Evolutionary conservation across 2,113 vertebrate genomes (phyloP).

Genomic region (Anolis sagrei): DNA sequence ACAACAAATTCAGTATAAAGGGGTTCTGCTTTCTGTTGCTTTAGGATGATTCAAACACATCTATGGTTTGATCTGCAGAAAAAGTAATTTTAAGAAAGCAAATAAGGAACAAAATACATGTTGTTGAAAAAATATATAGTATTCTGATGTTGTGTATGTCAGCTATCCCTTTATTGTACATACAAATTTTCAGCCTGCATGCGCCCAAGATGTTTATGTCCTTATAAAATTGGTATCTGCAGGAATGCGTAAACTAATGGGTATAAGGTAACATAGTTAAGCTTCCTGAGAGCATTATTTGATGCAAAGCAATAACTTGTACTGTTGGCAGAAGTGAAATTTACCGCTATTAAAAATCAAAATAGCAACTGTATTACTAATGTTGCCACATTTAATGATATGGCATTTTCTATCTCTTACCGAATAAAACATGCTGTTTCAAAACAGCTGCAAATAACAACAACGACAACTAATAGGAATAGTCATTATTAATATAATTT

Average conservation of each 20-base stretch:
- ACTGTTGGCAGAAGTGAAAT: conserved; percentile 29
- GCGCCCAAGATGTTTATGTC: conserved; percentile 9
- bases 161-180: conserved; percentile 17
- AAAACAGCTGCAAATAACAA: background rate
- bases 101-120: conserved; percentile 39
- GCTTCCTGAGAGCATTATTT: conserved; percentile 29
- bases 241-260: conserved; percentile 36
- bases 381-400: conserved; percentile 15
- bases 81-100: conserved; percentile 28
- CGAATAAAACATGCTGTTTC: background rate
- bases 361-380: conserved; percentile 19
- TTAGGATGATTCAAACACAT: background rate
- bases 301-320: conserved; percentile 38
- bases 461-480: background rate
- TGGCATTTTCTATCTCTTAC: background rate
- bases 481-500: background rate
- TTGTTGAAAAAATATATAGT: conserved; percentile 6
- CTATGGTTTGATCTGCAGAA: conserved; percentile 9
- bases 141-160: conserved; percentile 30
- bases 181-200: conserved; percentile 23
- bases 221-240: conserved; percentile 24
- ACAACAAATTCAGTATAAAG: background rate
- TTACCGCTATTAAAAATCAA: conserved; percentile 40
- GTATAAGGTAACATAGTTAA: conserved; percentile 11
- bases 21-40: background rate